Conservation (phyloP, 92 coral and sea anemone genomes). For the Zoanthus sansibaricus region DNA sequence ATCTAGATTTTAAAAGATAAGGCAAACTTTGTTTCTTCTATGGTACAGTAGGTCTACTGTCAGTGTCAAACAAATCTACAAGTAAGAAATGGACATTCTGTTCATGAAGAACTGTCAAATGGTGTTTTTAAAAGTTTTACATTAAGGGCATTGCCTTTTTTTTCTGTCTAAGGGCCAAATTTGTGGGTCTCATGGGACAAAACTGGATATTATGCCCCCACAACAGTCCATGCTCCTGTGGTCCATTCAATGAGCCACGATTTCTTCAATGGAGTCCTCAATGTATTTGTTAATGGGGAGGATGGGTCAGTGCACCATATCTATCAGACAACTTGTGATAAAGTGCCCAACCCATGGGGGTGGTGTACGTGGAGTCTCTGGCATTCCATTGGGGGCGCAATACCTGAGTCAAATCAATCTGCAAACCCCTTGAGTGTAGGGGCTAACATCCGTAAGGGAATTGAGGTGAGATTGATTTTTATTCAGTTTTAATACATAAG, state of each 20-base stretch:
- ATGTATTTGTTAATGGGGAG: constrained; percentile 77
- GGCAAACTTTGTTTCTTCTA: too few relatives aligned
- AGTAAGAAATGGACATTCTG: too few relatives aligned
- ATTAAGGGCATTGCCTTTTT: background rate
- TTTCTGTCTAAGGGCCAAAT: constrained; percentile 58
- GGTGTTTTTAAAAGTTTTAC: too few relatives aligned
- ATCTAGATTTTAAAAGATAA: too few relatives aligned
- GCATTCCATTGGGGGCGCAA: constrained; percentile 75
- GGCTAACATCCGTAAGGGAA: constrained; percentile 82
- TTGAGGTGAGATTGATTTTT: constrained; percentile 64
- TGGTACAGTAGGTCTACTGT: too few relatives aligned
- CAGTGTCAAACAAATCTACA: too few relatives aligned
- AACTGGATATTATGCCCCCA: constrained; percentile 84
- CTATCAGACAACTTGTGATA: constrained; percentile 95
- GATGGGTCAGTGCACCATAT: constrained; percentile 87
- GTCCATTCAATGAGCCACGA: constrained; percentile 83
- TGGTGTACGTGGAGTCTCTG: constrained; percentile 96
- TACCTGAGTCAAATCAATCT: constrained; percentile 65
- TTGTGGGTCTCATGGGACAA: constrained; percentile 93
- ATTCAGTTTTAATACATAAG: too few relatives aligned
- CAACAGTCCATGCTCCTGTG: constrained; percentile 81
- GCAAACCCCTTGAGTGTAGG: constrained; percentile 83
- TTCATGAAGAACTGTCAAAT: too few relatives aligned
- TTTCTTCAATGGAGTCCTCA: constrained; percentile 80
- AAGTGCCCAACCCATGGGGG: constrained; percentile 97